Percentiles rank a stretch among this genome's conserved stretches.
These are phyloP conservation scores for Rynchops niger DNA, from an alignment of 2,113 vertebrate genomes.

Conservation along the genomic window DNA sequence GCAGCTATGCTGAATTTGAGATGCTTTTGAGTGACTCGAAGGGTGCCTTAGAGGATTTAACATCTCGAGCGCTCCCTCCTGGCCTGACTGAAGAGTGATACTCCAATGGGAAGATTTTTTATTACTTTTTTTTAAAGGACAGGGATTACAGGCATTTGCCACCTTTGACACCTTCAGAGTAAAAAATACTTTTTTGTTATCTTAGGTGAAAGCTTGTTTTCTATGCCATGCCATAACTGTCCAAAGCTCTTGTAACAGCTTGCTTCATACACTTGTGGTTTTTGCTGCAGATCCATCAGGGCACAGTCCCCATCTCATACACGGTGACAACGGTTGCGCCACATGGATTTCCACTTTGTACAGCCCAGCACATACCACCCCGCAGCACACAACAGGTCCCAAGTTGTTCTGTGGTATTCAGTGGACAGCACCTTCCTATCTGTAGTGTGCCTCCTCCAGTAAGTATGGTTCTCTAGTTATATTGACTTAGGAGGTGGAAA, in stretches of 20 bases:
- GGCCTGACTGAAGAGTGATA: neutral
- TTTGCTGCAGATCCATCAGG: conserved; percentile 83
- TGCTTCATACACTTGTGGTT: neutral
- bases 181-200: neutral
- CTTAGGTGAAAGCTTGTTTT: neutral
- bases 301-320: conserved; percentile 87
- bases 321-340: conserved; percentile 88
- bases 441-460: conserved; percentile 82
- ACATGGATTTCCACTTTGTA: conserved; percentile 88
- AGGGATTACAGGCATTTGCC: neutral
- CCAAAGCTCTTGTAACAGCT: neutral
- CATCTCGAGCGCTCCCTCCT: neutral
- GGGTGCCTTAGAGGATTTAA: neutral
- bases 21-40: neutral
- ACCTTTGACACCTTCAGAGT: neutral
- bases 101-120: neutral
- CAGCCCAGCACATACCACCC: conserved; percentile 86
- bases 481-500: neutral
- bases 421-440: conserved; percentile 89
- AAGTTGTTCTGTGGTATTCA: conserved; percentile 89
- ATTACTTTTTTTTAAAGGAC: neutral
- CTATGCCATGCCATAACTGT: neutral
- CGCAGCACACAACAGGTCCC: conserved; percentile 88
- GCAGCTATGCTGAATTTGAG: neutral
- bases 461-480: conserved; percentile 51